Base-by-base conservation (phyloP, 2,888 invertebrate species). In the Crocallis elinguaria region DNA sequence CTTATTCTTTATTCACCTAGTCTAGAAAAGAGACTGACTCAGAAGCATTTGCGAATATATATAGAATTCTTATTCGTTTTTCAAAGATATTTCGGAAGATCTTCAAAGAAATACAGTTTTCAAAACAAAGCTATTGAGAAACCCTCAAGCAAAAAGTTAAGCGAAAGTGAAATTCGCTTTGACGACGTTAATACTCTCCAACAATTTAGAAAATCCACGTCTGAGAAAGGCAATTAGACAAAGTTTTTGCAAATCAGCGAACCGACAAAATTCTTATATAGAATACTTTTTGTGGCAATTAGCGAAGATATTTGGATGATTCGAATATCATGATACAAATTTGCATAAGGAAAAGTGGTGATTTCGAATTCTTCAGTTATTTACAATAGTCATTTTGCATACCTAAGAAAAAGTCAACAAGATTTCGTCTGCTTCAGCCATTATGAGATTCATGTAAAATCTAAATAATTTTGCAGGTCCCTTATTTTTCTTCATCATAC, bases 201-300 rank as follows among this genome's bases (percentile, higher is more conserved):
- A 60, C 52, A 27, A 37, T 25, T 48, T 41, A 41, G 35, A 44
- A 51, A 60, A 58, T 56, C 43, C 23, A 41, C 42, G 46, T 56
- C 49, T 59, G 57, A 53, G 43, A 52, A 48, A 50, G 35, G 54
- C 32, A 55, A 48, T 57, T 52, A 50, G 43, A 50, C 27, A 46
- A 45, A 32, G 49, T 42, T 58, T 57, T 54, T 37, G 42, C 53
- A 55, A 60, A 53, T 54, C 57, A 48, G 43, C 35, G 39, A 21
- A 48, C 37, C 48, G 48, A 14, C 19, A 48, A 50, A 44, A 44
- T 53, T 48, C 23, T 38, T 46, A 29, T 45, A 43, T 37, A 19
- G 9, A 30, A 43, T 32, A 44, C 38, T 51, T 51, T 49, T 50
- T 17, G 27, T 23, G 30, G 56, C 54, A 56, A 58, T 60, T 57